Evolutionary conservation across 2,888 invertebrate species (phyloP), one percentile per base, ranked within the genome.

Genomic region (Willowsia nigromaculata): DNA sequence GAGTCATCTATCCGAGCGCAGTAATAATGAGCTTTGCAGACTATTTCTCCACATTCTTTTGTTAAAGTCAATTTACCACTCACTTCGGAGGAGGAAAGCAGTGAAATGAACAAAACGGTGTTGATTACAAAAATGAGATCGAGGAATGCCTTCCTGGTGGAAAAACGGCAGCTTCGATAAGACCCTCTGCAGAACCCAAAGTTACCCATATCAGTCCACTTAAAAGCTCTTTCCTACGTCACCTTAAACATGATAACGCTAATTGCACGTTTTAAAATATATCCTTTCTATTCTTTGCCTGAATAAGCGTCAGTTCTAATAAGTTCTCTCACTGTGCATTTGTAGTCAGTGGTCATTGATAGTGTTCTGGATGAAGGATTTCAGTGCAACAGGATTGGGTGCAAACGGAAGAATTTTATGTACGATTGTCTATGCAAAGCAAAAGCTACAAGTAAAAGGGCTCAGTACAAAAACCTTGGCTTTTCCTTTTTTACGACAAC

Each of bases 21-120:
- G 74, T 90, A 90, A 43, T 88, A 82, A 84, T 90, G 90, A n/a
- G 88, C 22, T 30, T 90, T 68, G 25, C 90, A 90, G 22, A 78
- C 88, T 5, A 88, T 83, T 33, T 90, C 90, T 33, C 84, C 88
- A 83, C 90, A 90, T 68, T 90, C 47, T 25, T 90, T 90, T 0
- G 68, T 53, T 11, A 90, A 56, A 15, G 90, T 87, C 37, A 90
- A 80, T 40, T 90, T 90, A 27, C 65, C 87, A 40, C 43, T 68
- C 6, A 68, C 80, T 37, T 25, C 68, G 4, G 47, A 47, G 1
- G 40, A 15, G 0, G 53, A 65, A 13, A 80, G 9, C 1, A 86
- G n/a, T 7, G 15, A 47, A 22, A 53, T 43, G 43, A 50, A 76
- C 47, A 47, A 15, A 76, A 65, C 2, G 15, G 43, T 7, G n/a